These are phyloP conservation scores for Mimumesa dahlbomi DNA, from an alignment of 2,888 invertebrate genomes.

Conservation along the genomic window DNA sequence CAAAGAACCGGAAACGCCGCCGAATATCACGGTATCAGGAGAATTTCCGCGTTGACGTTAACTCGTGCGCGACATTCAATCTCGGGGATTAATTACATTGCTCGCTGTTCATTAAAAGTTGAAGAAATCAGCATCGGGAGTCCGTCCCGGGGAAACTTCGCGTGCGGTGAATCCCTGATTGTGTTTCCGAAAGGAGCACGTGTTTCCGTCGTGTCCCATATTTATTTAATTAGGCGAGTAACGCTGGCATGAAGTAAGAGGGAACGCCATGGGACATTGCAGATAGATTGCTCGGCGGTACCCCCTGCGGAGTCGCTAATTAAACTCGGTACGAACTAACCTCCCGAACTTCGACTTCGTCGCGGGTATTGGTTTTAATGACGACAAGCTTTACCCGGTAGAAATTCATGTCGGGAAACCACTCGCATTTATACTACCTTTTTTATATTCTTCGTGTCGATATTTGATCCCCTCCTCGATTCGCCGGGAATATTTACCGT, in stretches of 20 bases:
- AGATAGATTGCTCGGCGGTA: constrained; percentile 70
- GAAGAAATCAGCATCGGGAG: no score
- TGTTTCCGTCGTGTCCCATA: constrained; percentile 47
- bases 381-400: constrained; percentile 22
- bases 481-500: not conserved
- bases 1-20: no score
- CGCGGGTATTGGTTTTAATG: constrained; percentile 34
- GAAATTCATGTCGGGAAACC: constrained; percentile 43
- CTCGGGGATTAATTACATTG: no score
- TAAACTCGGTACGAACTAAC: constrained; percentile 67
- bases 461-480: not conserved
- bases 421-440: constrained; percentile 9
- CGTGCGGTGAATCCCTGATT: constrained; percentile 4
- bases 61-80: no score
- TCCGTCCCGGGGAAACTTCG: no score
- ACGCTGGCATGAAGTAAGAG: constrained; percentile 32
- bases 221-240: constrained; percentile 62
- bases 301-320: constrained; percentile 72
- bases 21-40: no score
- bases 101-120: no score
- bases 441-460: not conserved
- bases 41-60: no score
- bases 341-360: constrained; percentile 41
- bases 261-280: constrained; percentile 61
- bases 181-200: constrained; percentile 20